Evolutionary conservation across 2,797 vertebrate species (phyloP).

Genomic region (Denticeps clupeoides): DNA sequence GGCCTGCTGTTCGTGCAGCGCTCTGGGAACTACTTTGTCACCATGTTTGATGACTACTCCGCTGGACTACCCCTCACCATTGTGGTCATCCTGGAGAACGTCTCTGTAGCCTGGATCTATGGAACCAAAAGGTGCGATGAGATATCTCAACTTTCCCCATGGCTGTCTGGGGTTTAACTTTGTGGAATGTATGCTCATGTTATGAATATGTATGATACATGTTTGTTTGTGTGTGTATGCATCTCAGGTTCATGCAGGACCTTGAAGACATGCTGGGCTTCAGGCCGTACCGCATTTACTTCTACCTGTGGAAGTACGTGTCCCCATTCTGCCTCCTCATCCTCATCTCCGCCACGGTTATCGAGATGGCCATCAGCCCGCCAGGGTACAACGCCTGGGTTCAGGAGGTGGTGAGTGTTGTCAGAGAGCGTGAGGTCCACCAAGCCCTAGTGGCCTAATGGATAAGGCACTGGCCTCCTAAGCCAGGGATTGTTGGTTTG

Average conservation of each 20-base stretch:
- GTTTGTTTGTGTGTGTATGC: too few species aligned
- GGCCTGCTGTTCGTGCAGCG: constrained; percentile 89
- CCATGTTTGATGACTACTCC: constrained; percentile 93
- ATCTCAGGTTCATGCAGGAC: constrained; percentile 85
- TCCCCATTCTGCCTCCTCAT: constrained; percentile 83
- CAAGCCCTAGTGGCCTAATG: constrained; percentile 31
- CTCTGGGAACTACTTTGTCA: constrained; percentile 91
- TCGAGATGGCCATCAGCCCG: constrained; percentile 80
- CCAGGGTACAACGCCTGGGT: constrained; percentile 90
- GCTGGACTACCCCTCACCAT: constrained; percentile 84
- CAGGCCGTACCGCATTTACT: constrained; percentile 73
- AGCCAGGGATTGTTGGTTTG: constrained; percentile 30
- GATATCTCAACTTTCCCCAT: neutral
- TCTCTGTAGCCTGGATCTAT: constrained; percentile 87
- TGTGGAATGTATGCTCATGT: too few species aligned
- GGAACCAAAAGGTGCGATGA: constrained; percentile 76
- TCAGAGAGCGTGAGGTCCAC: too few species aligned
- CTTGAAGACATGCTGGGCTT: constrained; percentile 93
- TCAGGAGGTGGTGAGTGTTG: constrained; percentile 76
- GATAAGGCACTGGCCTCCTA: constrained; percentile 30
- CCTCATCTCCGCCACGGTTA: constrained; percentile 74
- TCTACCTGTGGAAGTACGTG: constrained; percentile 91
- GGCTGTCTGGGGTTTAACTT: neutral
- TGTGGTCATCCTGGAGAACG: constrained; percentile 86
- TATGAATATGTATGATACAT: too few species aligned